Evolutionary conservation across 2,113 vertebrate species (phyloP), one percentile per base, ranked within the genome.

Genomic region (Haemorhous mexicanus): DNA sequence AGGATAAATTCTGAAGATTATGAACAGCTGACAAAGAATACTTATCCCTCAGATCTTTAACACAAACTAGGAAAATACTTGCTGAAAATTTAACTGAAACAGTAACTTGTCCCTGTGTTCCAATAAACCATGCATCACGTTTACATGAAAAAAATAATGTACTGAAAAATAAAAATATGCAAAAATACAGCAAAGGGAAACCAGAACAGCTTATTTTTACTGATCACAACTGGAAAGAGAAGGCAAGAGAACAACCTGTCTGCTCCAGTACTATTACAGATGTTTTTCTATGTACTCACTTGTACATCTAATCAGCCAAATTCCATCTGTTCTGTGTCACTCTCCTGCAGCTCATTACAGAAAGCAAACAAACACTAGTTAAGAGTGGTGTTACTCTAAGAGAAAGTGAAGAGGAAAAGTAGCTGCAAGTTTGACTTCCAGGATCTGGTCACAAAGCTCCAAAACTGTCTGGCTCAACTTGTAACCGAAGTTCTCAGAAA

Each of bases 231-330:
- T 55, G 46, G 28, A 43, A 84, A 74, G 35, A 43, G 30, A 70
- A 81, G 52, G 39, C 44, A 74, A 80, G 50, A 62, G 46, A 88
- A 88, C 18, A 35, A 81, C 67, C 39, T 74, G 62, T 64, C 47
- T 75, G 52, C 66, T 68, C 44, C 70, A 55, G 49, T 24, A 44
- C 73, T 76, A 47, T 77, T 93, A 50, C 41, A 91, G 92, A 91
- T 89, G 81, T 78, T 93, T 91, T 88, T 74, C 94, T 89, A 3
- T 1, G 20, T 6, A 15, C 82, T 84, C 19, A 19, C 43, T 90
- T 44, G n/a, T 46, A 56, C 68, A 77, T n/a, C 83, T 95, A 76
- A 95, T 84, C 88, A 93, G 85, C 83, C 70, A 67, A 83, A 69
- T 83, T 84, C 68, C 93, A 90, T 87, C 91, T 94, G 94, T 33